A percentile compares a stretch with the other conserved stretches of the same genome.
Conservation (phyloP, 1,140 invertebrate species). For the Aphaenogaster floridana region DNA sequence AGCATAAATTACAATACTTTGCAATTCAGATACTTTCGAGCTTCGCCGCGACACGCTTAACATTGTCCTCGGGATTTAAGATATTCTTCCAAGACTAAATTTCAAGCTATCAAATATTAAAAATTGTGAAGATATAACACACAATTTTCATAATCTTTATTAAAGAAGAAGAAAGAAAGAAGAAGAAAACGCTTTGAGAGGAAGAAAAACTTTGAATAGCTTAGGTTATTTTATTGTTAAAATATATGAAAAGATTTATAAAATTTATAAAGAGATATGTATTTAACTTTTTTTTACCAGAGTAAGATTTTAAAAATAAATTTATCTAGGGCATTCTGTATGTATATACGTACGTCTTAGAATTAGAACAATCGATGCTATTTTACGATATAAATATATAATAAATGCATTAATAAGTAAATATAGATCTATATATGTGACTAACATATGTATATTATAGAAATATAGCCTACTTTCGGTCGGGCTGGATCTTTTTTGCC, state of each 20-base stretch:
- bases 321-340: background rate
- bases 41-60: slow-evolving; percentile 7
- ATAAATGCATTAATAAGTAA: background rate
- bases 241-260: background rate
- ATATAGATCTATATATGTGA: too few relatives aligned
- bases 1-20: slow-evolving; percentile 16
- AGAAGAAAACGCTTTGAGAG: background rate
- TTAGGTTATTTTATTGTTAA: background rate
- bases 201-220: background rate
- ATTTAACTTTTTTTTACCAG: background rate
- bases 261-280: background rate
- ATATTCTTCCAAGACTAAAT: background rate
- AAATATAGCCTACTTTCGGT: too few relatives aligned
- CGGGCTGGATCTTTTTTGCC: too few relatives aligned
- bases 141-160: background rate
- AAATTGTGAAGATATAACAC: background rate
- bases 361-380: background rate
- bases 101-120: background rate
- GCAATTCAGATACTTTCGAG: slow-evolving; percentile 18
- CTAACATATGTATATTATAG: too few relatives aligned
- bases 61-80: background rate
- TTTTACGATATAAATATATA: background rate
- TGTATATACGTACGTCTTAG: too few relatives aligned
- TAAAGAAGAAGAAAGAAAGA: background rate
- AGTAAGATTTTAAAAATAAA: background rate